Conservation (phyloP, 2,888 invertebrate genomes). For the Charanyca ferruginea region DNA sequence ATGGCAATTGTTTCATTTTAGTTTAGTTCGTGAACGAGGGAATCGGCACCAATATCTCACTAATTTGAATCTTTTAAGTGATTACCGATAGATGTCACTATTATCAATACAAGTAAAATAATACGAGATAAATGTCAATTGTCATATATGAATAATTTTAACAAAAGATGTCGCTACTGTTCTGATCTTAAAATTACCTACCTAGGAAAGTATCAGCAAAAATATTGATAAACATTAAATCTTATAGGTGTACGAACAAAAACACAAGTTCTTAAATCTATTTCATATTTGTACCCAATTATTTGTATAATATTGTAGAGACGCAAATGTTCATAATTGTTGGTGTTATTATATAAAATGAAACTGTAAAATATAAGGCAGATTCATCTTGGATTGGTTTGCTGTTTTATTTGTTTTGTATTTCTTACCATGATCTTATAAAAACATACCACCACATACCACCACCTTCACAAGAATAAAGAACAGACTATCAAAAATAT, state of each 20-base stretch:
- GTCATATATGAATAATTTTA: background rate
- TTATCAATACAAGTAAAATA: background rate
- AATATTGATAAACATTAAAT: background rate
- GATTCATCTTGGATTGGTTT: constrained; percentile 65
- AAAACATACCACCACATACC: too few relatives aligned
- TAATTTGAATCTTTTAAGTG: too few relatives aligned
- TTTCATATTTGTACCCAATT: constrained; percentile 45
- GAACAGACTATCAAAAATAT: too few relatives aligned
- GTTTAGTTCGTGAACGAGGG: too few relatives aligned
- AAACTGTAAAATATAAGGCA: constrained; percentile 76
- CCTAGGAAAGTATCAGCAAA: background rate
- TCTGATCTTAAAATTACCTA: background rate
- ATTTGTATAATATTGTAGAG: constrained; percentile 63
- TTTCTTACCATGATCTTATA: background rate
- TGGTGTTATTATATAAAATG: constrained; percentile 73
- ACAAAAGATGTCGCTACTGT: constrained; percentile 8
- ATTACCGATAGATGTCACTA: constrained; percentile 31
- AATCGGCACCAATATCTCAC: too few relatives aligned
- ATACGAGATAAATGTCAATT: background rate
- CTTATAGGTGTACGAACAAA: constrained; percentile 4
- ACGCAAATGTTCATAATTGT: constrained; percentile 70
- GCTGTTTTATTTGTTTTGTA: constrained; percentile 36
- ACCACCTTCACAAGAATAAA: too few relatives aligned
- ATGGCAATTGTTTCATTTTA: too few relatives aligned
- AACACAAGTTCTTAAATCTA: constrained; percentile 3